Percentiles rank a stretch among this genome's conserved stretches.
These are phyloP conservation scores for Gallinago jamesoni DNA, from an alignment of 2,113 vertebrate genomes.

Conservation along the genomic window DNA sequence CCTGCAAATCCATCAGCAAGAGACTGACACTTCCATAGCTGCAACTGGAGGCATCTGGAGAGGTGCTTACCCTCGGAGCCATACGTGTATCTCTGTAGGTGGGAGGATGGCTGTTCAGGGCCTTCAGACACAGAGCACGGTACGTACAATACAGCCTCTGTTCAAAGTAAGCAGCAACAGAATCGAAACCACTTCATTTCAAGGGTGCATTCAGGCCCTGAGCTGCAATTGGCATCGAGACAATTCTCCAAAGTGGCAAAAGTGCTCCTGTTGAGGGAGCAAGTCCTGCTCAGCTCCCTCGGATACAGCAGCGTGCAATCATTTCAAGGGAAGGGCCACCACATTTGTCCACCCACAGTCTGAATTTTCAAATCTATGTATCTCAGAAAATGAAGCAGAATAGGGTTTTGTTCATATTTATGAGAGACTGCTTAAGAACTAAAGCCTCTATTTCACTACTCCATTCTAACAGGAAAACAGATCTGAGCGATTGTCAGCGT, in stretches of 20 bases:
- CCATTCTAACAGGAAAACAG: not conserved
- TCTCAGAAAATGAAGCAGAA: not conserved
- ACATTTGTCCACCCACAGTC: not conserved
- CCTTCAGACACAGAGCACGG: not conserved
- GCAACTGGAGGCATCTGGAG: not conserved
- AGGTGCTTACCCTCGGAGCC: not conserved
- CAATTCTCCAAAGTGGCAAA: constrained; percentile 1
- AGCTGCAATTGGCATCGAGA: not conserved
- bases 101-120: not conserved
- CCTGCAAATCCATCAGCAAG: not conserved
- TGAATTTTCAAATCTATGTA: not conserved
- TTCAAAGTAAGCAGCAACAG: not conserved
- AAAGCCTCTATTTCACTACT: not conserved
- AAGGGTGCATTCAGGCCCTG: constrained; percentile 14
- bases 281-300: not conserved
- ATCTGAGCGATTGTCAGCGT: not conserved
- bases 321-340: not conserved
- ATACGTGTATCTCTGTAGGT: not conserved
- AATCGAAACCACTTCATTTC: constrained; percentile 47
- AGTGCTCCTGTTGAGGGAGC: not conserved
- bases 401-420: not conserved
- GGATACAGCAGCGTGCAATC: accelerated
- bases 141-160: not conserved
- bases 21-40: not conserved
- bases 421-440: not conserved